Conservation (phyloP, 2,113 vertebrate genomes). For the Lepidothrix coronata region DNA sequence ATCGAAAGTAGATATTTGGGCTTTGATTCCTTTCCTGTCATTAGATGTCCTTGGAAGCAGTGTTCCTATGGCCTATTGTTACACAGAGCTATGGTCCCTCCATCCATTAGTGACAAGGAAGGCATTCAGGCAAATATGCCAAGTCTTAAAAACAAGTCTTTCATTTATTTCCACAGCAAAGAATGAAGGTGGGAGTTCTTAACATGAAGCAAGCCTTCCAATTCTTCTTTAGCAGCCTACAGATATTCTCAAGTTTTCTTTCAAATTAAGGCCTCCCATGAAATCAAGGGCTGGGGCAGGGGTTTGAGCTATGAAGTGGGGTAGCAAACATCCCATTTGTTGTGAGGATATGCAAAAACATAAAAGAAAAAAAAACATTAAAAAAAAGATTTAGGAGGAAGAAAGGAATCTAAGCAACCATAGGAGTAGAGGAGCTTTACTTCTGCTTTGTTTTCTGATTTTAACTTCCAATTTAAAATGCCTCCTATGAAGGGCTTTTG, state of each 20-base stretch:
- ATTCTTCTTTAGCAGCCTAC: not conserved
- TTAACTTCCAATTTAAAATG: not conserved
- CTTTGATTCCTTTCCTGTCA: not conserved
- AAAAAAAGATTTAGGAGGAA: not conserved
- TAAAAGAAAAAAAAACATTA: not conserved
- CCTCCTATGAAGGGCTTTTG: not conserved
- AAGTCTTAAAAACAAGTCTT: not conserved
- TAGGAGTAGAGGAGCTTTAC: not conserved
- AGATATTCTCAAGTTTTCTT: not conserved
- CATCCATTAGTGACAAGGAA: not conserved
- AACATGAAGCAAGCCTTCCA: not conserved
- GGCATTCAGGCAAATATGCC: accelerated
- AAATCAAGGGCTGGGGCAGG: not conserved
- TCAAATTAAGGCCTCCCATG: not conserved
- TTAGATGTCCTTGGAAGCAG: not conserved
- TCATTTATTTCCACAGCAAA: not conserved
- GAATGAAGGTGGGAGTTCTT: not conserved
- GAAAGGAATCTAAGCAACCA: not conserved
- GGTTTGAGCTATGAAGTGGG: not conserved
- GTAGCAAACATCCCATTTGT: not conserved
- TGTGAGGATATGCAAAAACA: not conserved
- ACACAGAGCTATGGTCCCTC: not conserved
- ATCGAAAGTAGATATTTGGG: not conserved
- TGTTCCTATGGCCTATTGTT: not conserved
- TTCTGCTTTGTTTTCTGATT: not conserved